Evolutionary conservation across 1,140 invertebrate genomes (phyloP), one percentile per base, ranked within the genome.

Genomic region (Hesperophylax magnus): DNA sequence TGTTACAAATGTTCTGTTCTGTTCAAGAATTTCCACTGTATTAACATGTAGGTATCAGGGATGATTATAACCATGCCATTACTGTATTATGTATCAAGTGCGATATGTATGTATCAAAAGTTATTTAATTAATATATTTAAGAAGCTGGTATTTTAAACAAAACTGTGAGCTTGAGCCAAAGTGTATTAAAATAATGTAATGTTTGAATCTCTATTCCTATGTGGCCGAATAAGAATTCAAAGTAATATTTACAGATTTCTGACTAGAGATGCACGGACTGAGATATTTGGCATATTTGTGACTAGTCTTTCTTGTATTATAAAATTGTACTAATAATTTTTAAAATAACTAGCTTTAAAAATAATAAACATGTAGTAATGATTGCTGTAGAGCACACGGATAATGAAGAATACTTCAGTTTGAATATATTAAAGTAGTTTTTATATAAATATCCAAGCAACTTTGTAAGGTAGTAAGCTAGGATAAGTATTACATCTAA

Each of bases 401-500:
- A 47, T 47, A 47, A 14, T 14, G 9, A 9, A 39, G 27, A 11
- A 27, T 67, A 67, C 22, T 22, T 34, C 15, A 34, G 63, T 27
- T 65, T 24, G 27, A 17, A n/a, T 67, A 67, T n/a, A 58, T 58
- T 18, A 58, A 65, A 9, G 0, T 65, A 65, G 61, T 65, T 75
- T 71, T 61, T 76, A 76, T 78, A 53, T 67, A 78, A 56, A 61
- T 47, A 77, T 61, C 67, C 47, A 47, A 34, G 27, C 31, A 61
- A 39, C 15, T 17, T 56, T 56, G 9, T 69, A 56, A 22, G 18
- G 24, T 75, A 54, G 47, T 31, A 34, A 47, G 20, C 17, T 79
- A 76, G 20, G 24, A 60, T 84, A 84, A 81, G 80, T 56, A 65
- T 84, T 77, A 72, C 67, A 77, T 60, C 47, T 75, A 72, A 81